These are phyloP conservation scores for Isotomurus palustris DNA, from an alignment of 2,888 invertebrate genomes.

Conservation along the genomic window DNA sequence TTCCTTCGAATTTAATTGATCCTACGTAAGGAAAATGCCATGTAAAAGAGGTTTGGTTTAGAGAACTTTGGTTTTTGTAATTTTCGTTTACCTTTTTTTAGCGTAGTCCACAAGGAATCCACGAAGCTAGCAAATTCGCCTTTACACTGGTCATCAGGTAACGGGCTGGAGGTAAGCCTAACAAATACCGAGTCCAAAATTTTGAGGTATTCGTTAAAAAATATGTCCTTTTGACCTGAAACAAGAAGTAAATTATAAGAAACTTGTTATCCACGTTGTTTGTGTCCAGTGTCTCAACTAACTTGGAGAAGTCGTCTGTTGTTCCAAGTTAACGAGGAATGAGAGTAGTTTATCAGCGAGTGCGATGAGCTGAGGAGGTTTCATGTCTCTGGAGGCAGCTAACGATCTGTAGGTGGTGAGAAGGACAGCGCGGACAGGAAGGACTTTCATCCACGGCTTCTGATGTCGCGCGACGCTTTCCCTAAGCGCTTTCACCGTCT, in stretches of 20 bases:
- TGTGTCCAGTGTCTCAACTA: not conserved
- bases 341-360: not conserved
- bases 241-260: too few relatives aligned
- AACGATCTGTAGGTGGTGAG: not conserved
- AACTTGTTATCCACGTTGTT: too few relatives aligned
- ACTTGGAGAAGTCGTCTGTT: not conserved
- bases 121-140: too few relatives aligned
- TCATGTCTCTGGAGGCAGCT: not conserved
- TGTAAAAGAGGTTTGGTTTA: not conserved
- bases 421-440: constrained; percentile 13
- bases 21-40: constrained; percentile 8
- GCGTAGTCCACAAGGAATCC: constrained; percentile 4
- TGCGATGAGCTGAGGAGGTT: constrained; percentile 1
- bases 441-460: constrained; percentile 15
- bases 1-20: constrained; percentile 1
- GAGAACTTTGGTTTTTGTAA: too few relatives aligned
- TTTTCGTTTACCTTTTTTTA: not conserved
- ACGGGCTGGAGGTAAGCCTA: too few relatives aligned
- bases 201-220: not conserved
- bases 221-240: too few relatives aligned
- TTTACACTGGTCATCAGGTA: too few relatives aligned
- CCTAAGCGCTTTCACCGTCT: not conserved
- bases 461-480: not conserved
- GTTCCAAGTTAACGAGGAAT: not conserved
- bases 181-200: constrained; percentile 1